A percentile compares a stretch with the other conserved stretches of the same genome.
phyloP scores from a whole-genome alignment of 2,113 vertebrate genomes.

The Puma concolor region DNA sequence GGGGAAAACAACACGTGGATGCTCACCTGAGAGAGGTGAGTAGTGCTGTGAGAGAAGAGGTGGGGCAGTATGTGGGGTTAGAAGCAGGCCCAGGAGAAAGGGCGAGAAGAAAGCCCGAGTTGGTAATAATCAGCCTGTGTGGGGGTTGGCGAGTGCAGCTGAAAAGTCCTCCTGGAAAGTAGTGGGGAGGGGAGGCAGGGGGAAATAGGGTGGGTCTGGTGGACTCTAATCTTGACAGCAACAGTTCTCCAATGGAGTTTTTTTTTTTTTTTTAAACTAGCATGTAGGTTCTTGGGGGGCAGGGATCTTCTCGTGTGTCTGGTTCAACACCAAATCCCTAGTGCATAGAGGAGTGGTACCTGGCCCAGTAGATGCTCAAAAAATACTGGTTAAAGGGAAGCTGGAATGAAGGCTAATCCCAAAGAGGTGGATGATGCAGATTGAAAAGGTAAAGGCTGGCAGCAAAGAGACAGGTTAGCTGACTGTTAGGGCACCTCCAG shows the following conservation, averaged over 20 bases:
- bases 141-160: neutral
- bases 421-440: neutral
- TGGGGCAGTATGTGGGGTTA: neutral
- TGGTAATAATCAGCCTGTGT: neutral
- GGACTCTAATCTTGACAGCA: neutral
- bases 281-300: neutral
- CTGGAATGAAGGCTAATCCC: neutral
- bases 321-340: neutral
- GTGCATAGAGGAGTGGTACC: neutral
- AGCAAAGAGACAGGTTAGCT: neutral
- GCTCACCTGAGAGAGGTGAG: neutral
- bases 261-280: neutral
- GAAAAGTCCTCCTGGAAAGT: neutral
- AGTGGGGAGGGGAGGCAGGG: too few species aligned
- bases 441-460: neutral
- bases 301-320: neutral
- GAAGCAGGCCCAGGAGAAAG: neutral
- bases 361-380: neutral
- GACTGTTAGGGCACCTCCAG: neutral
- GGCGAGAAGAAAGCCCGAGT: neutral
- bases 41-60: neutral
- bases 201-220: neutral
- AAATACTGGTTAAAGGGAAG: neutral
- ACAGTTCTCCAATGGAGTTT: neutral
- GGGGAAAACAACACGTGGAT: neutral